Evolutionary conservation across 2,797 vertebrate genomes (phyloP).

Genomic region (Galaxias olidus): DNA sequence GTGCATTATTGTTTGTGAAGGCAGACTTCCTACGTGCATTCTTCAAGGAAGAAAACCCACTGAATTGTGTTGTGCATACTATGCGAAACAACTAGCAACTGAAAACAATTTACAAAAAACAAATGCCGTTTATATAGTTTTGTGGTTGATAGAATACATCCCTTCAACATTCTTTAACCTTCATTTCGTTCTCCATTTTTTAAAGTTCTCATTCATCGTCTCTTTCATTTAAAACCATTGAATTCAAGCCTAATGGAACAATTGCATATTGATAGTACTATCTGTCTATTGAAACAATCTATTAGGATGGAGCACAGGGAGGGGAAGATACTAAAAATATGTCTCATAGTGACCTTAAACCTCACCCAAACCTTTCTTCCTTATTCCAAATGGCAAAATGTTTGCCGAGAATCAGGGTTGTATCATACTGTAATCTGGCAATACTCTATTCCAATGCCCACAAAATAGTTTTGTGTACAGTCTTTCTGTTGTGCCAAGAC

Average conservation of each 20-base stretch:
- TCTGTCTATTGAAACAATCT: constrained; percentile 18
- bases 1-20: constrained; percentile 49
- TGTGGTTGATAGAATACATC: constrained; percentile 11
- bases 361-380: not conserved
- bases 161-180: constrained; percentile 32
- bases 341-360: too few relatives aligned
- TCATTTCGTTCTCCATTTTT: constrained; percentile 6
- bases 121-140: constrained; percentile 12
- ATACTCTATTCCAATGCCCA: not conserved
- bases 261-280: constrained; percentile 41
- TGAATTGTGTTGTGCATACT: not conserved
- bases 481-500: constrained; percentile 12
- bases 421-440: not conserved
- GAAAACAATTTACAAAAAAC: constrained; percentile 8
- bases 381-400: not conserved
- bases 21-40: constrained; percentile 20
- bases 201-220: constrained; percentile 33
- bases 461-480: not conserved
- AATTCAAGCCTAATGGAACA: constrained; percentile 31
- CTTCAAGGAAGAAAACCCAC: constrained; percentile 17
- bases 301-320: constrained; percentile 15
- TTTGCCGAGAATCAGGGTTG: too few relatives aligned
- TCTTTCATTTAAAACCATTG: constrained; percentile 1
- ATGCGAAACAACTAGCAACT: not conserved
- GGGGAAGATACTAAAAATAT: constrained; percentile 1